Evolutionary conservation across 2,113 vertebrate species (phyloP), one percentile per base, ranked within the genome.

Genomic region (Osmerus eperlanus): DNA sequence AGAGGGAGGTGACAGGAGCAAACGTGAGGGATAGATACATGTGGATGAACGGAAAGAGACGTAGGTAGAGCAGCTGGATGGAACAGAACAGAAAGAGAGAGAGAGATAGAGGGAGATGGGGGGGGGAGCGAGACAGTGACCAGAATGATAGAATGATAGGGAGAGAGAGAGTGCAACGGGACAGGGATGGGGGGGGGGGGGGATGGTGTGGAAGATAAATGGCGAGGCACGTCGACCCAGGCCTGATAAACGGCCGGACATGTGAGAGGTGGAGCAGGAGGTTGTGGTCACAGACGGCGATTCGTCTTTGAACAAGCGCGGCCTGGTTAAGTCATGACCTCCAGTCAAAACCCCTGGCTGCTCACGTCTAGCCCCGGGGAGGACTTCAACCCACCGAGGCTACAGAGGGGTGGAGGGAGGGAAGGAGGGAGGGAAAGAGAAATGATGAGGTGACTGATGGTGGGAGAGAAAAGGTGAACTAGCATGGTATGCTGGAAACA

Each of bases 251-350:
- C 12, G 79, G 60, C 76, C 54, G 29, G 75, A 59, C 60, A 78
- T 86, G 80, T 83, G 81, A 86, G 77, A 89, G 81, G 83, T 83
- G 86, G 81, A 83, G 76, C 64, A 68, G 65, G 66, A 19, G 78
- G 67, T 53, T 68, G 51, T 29, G 80, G 75, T 62, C 72, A 79
- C 65, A 71, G 78, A 67, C 71, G 56, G 36, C 41, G 68, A 81
- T 81, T 51, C 41, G 73, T 82, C 69, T 89, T 85, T 84, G 81
- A 85, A 85, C 87, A 86, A 82, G 83, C 63, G 70, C 52, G 36
- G 73, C 58, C 78, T 71, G 76, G 75, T 81, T 36, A 63, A 76
- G 82, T 84, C 83, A 41, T n/a, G 64, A 79, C 81, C 79, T 77
- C 68, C 19, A 72, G 67, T 76, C 78, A 73, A 70, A 72, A 65